A percentile compares a stretch with the other conserved stretches of the same genome.
Evolutionary conservation across 2,888 invertebrate species (phyloP).

Genomic region (Mesochorus sp.): DNA sequence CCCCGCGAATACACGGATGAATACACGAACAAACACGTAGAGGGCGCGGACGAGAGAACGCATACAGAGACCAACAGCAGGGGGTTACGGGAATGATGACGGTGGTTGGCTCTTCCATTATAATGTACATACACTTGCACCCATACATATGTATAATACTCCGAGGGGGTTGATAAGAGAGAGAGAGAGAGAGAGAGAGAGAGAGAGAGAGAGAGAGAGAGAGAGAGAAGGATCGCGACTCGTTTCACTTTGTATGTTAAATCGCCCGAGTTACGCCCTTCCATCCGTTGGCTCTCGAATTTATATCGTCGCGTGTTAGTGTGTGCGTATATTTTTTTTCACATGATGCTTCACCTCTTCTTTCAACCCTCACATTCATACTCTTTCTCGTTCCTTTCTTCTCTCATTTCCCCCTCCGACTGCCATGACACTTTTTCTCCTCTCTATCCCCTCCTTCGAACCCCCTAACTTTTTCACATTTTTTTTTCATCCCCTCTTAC

Average conservation of each 20-base stretch:
- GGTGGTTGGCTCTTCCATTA: conserved; percentile 29
- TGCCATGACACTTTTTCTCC: conserved; percentile 37
- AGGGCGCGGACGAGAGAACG: conserved; percentile 56
- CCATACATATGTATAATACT: neutral
- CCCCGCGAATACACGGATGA: conserved; percentile 77
- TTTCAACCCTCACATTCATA: conserved; percentile 26
- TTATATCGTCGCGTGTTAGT: neutral
- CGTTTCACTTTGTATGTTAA: neutral
- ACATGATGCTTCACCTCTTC: conserved; percentile 49
- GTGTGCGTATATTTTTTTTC: neutral
- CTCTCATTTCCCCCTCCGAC: conserved; percentile 14
- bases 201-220: no score
- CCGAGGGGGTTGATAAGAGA: no score
- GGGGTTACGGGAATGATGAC: conserved; percentile 4
- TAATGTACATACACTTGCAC: neutral
- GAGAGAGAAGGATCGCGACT: no score
- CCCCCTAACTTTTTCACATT: neutral
- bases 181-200: no score
- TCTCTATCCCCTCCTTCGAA: conserved; percentile 20
- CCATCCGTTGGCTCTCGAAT: neutral
- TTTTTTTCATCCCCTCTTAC: conserved; percentile 17
- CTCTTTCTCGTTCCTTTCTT: no score
- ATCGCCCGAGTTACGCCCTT: conserved; percentile 12
- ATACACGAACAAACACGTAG: conserved; percentile 74
- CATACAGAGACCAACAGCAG: conserved; percentile 5